phyloP scores from a whole-genome alignment of 37 sponge, comb jelly and placozoan genomes.

The Tethya wilhelma region DNA sequence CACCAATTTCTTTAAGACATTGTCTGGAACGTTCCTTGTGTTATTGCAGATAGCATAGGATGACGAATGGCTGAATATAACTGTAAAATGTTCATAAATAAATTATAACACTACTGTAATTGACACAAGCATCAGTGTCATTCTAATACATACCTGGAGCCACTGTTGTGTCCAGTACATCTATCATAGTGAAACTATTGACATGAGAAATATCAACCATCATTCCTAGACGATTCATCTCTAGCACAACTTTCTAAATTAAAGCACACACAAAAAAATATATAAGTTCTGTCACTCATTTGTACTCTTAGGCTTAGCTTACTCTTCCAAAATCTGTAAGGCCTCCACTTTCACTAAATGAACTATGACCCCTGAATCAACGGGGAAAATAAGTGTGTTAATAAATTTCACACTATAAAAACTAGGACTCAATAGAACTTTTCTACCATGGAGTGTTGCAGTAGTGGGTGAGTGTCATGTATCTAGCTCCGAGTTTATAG shows the following conservation, averaged over 20 bases:
- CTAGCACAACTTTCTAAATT: constrained; percentile 67
- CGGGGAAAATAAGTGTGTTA: too few relatives aligned
- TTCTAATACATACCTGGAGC: constrained; percentile 85
- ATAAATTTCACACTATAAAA: too few relatives aligned
- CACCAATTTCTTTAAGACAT: constrained; percentile 49
- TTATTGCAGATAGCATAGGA: constrained; percentile 65
- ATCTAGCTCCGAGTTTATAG: constrained; percentile 74
- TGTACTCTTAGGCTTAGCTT: too few relatives aligned
- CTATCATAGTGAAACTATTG: constrained; percentile 68
- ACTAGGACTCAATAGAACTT: not conserved
- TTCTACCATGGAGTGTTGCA: constrained; percentile 87
- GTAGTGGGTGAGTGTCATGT: constrained; percentile 82
- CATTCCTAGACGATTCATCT: constrained; percentile 89
- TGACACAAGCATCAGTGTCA: too few relatives aligned
- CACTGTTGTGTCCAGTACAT: constrained; percentile 36
- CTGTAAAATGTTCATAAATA: too few relatives aligned
- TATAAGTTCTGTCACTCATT: too few relatives aligned
- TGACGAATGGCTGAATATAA: constrained; percentile 83
- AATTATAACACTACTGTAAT: too few relatives aligned
- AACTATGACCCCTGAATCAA: too few relatives aligned
- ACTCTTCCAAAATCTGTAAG: too few relatives aligned
- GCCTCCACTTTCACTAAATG: too few relatives aligned
- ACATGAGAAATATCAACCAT: constrained; percentile 83
- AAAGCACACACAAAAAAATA: too few relatives aligned
- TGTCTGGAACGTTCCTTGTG: constrained; percentile 76